Evolutionary conservation across 2,888 invertebrate species (phyloP).

Genomic region (Torymus tubicola): DNA sequence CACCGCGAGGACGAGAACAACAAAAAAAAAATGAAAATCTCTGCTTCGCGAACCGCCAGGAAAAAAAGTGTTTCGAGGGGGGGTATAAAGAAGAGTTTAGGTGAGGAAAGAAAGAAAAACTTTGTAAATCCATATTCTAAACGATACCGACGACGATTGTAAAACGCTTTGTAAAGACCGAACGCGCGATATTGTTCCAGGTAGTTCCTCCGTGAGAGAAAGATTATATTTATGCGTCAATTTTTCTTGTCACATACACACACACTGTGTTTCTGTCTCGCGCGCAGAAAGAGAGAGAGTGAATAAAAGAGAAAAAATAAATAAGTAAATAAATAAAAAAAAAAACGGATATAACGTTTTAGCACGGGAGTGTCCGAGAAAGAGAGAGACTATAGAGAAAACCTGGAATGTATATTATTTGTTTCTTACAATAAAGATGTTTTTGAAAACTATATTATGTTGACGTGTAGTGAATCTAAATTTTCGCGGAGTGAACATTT

Average conservation of each 20-base stretch:
- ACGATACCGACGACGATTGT: slow-evolving; percentile 29
- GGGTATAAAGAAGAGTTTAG: no score
- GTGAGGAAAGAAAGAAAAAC: not conserved
- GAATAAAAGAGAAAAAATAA: not conserved
- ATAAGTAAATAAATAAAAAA: slow-evolving; percentile 13
- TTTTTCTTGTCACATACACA: slow-evolving; percentile 10
- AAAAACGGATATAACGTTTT: slow-evolving; percentile 5
- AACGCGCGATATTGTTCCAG: slow-evolving; percentile 36
- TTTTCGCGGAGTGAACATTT: slow-evolving; percentile 20
- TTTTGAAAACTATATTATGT: slow-evolving; percentile 40
- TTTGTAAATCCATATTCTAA: slow-evolving; percentile 55
- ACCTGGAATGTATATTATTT: slow-evolving; percentile 47
- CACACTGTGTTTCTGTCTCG: no score
- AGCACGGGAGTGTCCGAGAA: no score
- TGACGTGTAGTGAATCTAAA: slow-evolving; percentile 23
- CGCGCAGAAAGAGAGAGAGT: no score
- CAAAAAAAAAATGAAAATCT: slow-evolving; percentile 16
- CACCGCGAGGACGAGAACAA: not conserved
- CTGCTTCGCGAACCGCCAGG: not conserved
- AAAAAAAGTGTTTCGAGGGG: no score
- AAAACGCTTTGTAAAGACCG: slow-evolving; percentile 42
- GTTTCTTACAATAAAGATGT: slow-evolving; percentile 41
- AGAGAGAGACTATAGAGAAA: no score
- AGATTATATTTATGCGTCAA: slow-evolving; percentile 15
- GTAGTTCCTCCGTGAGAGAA: slow-evolving; percentile 12